Conservation (phyloP, 2,888 invertebrate species). For the Glyphotaelius pellucidus region DNA sequence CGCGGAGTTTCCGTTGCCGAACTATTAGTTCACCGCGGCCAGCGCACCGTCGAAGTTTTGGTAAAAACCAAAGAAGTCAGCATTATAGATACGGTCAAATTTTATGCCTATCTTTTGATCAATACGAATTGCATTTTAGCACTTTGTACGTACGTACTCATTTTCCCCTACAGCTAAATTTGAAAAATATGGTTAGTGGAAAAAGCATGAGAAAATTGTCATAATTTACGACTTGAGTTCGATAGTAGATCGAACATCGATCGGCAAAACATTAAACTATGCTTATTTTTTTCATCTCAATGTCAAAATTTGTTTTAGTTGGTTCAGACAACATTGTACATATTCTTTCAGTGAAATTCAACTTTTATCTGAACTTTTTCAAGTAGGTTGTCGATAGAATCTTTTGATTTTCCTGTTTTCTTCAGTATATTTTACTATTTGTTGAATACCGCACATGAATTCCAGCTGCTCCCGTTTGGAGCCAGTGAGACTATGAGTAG, state of each 20-base stretch:
- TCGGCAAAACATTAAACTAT: not conserved
- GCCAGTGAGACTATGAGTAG: too few species aligned
- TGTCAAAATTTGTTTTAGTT: not conserved
- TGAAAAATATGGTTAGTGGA: too few species aligned
- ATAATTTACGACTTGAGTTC: not conserved
- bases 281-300: not conserved
- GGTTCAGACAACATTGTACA: not conserved
- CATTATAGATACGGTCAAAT: not conserved
- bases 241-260: not conserved
- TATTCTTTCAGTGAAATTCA: too few species aligned
- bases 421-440: too few species aligned
- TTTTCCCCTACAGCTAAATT: too few species aligned
- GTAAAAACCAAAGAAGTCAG: not conserved
- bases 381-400: too few species aligned
- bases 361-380: too few species aligned
- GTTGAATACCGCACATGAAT: too few species aligned
- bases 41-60: not conserved
- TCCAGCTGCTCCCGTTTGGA: too few species aligned
- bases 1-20: not conserved
- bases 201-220: not conserved
- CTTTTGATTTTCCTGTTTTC: too few species aligned
- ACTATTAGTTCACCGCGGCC: not conserved
- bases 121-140: not conserved
- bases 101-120: not conserved
- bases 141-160: too few species aligned